Conservation (phyloP, 2,113 vertebrate genomes). For the Mugil cephalus region DNA sequence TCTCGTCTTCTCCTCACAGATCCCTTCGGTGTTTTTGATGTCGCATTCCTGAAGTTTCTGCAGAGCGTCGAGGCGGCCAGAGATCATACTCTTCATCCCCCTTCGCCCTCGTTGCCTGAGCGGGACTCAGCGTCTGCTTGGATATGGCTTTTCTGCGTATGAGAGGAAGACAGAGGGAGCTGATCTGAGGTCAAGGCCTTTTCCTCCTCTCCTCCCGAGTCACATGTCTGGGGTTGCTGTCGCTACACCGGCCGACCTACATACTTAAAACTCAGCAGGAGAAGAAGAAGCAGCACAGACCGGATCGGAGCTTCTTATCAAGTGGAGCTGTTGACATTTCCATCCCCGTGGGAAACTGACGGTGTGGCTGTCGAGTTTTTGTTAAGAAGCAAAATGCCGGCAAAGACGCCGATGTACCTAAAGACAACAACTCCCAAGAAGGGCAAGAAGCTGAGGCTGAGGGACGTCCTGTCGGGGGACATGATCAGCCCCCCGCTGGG, state of each 20-base stretch:
- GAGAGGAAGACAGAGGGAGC: constrained; percentile 44
- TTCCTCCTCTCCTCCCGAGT: constrained; percentile 32
- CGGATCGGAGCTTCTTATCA: constrained; percentile 10
- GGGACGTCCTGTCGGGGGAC: constrained; percentile 86
- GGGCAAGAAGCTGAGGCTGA: constrained; percentile 83
- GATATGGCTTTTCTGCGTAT: constrained; percentile 52
- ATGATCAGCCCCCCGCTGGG: constrained; percentile 90
- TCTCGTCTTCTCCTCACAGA: constrained; percentile 66
- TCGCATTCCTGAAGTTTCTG: constrained; percentile 66
- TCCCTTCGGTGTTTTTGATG: constrained; percentile 38
- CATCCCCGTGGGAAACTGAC: background rate
- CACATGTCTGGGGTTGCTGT: constrained; percentile 55
- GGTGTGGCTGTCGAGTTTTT: constrained; percentile 29
- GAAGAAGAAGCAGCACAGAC: constrained; percentile 19
- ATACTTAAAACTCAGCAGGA: constrained; percentile 32
- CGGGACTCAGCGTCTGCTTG: constrained; percentile 16
- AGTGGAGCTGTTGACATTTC: background rate
- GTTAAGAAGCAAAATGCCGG: constrained; percentile 84
- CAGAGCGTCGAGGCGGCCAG: constrained; percentile 17
- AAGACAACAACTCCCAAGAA: constrained; percentile 86
- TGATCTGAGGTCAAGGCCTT: constrained; percentile 65
- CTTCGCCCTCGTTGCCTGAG: constrained; percentile 23
- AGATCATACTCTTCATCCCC: constrained; percentile 22
- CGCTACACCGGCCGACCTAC: constrained; percentile 38
- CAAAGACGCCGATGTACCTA: constrained; percentile 89